Base-by-base conservation (phyloP, 37 sponge, comb jelly and placozoan genomes). In the Cladorhizidae sp. region DNA sequence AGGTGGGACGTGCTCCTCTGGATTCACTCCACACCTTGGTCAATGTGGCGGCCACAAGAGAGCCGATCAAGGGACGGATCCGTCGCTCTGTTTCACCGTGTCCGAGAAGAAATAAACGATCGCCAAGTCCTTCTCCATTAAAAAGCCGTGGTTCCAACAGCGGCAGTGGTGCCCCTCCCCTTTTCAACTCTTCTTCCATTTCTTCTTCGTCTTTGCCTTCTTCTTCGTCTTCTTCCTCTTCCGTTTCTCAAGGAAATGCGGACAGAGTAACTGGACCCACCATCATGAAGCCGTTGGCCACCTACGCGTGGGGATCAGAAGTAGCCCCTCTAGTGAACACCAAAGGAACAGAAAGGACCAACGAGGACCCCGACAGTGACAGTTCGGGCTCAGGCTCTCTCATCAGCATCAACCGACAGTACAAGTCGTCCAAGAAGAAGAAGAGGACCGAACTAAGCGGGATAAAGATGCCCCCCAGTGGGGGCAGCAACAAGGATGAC, bases 351-450 rank as follows among this genome's bases (percentile, higher is more conserved):
- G 49, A 23, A 12, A 2, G 49, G 67, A 33, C 3, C 12, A 72
- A 83, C 21, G 73, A 74, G 25, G 85, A 78, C 2, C 70, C 84
- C 70, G 78, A 85, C 36, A 93, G 93, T 41, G 93, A 93, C 76
- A 93, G 93, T 70, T 93, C 93, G 26, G 93, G 93, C 0, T 93
- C 93, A 0, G 93, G 93, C 5, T 40, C 43, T 54, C 54, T 74
- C 32, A 38, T 82, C 51, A 82, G 83, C 67, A 73, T 74, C 23
- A 73, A 82, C 83, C 50, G 68, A 26, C 23, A 32, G 20, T 6
- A 8, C n/a, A 41, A 41, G 36, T 9, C 21, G 2, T 5, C 23
- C 23, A 75, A 25, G 52, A 85, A 72, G 72, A 77, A 40, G 72
- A 67, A 41, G 57, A 50, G 76, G 37, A 56, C 39, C 0, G 73